Evolutionary conservation across 2,113 vertebrate genomes (phyloP).

Genomic region (Tauraco erythrolophus): DNA sequence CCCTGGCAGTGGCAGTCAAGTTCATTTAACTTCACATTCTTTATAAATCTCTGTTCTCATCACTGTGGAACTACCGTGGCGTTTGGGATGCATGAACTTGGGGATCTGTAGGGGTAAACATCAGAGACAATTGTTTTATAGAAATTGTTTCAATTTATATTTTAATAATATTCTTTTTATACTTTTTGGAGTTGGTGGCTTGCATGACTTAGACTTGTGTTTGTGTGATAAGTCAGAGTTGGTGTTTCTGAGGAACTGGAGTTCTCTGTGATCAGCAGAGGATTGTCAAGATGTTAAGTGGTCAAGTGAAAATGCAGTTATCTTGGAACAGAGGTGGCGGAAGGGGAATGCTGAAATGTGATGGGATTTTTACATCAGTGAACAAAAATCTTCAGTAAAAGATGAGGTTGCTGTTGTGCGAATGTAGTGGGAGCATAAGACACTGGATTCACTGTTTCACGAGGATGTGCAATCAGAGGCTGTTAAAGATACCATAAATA

Average conservation of each 20-base stretch:
- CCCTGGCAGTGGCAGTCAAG: rapidly evolving
- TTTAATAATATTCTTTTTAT: no score
- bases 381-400: not conserved
- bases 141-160: not conserved
- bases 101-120: not conserved
- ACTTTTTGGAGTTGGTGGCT: not conserved
- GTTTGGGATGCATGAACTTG: not conserved
- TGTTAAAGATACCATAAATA: not conserved
- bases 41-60: not conserved
- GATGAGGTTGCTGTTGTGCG: no score
- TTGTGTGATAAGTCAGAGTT: not conserved
- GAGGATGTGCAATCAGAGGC: not conserved
- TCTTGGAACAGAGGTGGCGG: not conserved
- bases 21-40: not conserved
- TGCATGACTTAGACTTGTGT: rapidly evolving
- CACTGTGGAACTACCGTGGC: not conserved
- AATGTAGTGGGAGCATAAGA: no score
- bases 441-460: not conserved
- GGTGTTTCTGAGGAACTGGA: not conserved
- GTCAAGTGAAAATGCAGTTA: not conserved
- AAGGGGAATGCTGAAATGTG: not conserved
- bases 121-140: not conserved
- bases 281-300: not conserved
- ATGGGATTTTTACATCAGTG: not conserved
- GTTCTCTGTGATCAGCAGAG: not conserved